A percentile compares a stretch with the other conserved stretches of the same genome.
phyloP scores from a whole-genome alignment of 1,140 invertebrate species.

The Calosoma granatense region DNA sequence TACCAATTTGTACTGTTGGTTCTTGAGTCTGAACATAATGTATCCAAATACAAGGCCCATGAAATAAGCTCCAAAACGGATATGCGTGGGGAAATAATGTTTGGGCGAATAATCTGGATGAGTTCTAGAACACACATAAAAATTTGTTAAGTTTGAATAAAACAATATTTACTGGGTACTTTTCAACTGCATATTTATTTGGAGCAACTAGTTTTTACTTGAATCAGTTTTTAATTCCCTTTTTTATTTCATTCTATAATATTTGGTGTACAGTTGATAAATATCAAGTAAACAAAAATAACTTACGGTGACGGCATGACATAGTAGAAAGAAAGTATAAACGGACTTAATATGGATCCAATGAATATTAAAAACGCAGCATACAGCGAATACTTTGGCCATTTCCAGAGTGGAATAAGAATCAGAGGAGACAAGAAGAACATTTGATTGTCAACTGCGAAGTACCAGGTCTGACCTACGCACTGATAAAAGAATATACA shows the following conservation, averaged over 20 bases:
- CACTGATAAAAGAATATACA: conserved; percentile 47
- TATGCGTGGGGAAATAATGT: conserved; percentile 31
- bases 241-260: too few species aligned
- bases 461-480: conserved; percentile 42
- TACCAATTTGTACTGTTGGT: too few species aligned
- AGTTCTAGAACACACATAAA: too few species aligned
- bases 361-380: conserved; percentile 16
- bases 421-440: conserved; percentile 47
- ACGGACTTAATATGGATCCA: conserved; percentile 19
- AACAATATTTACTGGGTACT: too few species aligned
- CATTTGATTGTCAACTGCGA: conserved; percentile 63
- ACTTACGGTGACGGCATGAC: not conserved
- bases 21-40: conserved; percentile 14
- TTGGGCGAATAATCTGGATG: conserved; percentile 12
- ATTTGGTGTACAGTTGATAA: too few species aligned
- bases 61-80: conserved; percentile 43
- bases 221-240: too few species aligned
- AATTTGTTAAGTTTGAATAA: too few species aligned
- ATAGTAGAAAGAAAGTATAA: conserved; percentile 15
- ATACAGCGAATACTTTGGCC: conserved; percentile 14
- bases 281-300: too few species aligned
- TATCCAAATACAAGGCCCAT: conserved; percentile 47
- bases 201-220: too few species aligned
- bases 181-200: too few species aligned
- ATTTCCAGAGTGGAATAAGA: conserved; percentile 31